These are phyloP conservation scores for Cephalopterus ornatus DNA, from an alignment of 2,113 vertebrate genomes.

Conservation along the genomic window DNA sequence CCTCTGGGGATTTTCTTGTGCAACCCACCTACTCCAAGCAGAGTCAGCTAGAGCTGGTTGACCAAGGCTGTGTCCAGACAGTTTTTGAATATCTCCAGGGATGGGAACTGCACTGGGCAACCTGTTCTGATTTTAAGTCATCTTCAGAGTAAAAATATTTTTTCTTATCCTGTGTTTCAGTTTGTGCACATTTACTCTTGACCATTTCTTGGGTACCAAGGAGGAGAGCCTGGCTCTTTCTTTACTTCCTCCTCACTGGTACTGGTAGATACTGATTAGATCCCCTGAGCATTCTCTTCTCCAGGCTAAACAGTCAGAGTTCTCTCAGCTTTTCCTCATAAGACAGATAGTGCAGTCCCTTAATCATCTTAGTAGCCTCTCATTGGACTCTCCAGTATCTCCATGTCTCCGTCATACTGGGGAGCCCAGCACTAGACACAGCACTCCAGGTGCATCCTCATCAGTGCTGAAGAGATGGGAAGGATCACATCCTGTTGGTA, in stretches of 20 bases:
- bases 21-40: background rate
- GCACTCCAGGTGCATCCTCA: background rate
- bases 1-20: background rate
- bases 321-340: background rate
- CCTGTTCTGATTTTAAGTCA: background rate
- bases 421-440: background rate
- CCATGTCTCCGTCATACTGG: background rate
- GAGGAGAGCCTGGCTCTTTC: background rate
- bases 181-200: background rate
- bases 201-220: background rate
- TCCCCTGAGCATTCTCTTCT: background rate
- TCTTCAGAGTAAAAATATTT: background rate
- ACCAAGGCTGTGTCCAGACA: background rate
- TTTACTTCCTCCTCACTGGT: background rate
- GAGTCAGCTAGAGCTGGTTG: background rate
- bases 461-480: background rate
- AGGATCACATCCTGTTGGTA: background rate
- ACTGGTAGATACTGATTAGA: background rate
- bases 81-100: background rate
- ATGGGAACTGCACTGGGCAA: background rate
- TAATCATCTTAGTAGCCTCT: background rate
- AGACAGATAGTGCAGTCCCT: background rate
- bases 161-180: background rate
- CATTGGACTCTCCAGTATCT: background rate
- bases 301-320: background rate